These are phyloP conservation scores for Keiferia lycopersicella DNA, from an alignment of 2,888 invertebrate species.

Conservation along the genomic window DNA sequence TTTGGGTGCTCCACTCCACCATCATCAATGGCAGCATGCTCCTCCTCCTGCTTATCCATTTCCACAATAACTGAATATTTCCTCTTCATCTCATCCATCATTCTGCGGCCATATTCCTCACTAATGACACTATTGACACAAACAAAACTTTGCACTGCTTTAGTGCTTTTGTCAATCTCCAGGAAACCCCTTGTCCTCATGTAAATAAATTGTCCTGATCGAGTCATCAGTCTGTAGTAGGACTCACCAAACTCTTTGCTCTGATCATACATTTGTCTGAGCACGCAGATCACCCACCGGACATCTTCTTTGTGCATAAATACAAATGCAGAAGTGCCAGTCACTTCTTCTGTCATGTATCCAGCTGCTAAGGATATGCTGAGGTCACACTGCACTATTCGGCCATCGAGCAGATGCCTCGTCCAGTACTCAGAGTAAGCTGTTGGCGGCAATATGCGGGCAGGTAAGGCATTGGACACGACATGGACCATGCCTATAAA, in stretches of 20 bases:
- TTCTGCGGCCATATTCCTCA: slow-evolving; percentile 87
- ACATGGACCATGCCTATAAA: slow-evolving; percentile 89
- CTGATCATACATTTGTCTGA: slow-evolving; percentile 93
- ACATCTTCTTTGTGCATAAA: slow-evolving; percentile 96
- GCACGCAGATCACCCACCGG: slow-evolving; percentile 92
- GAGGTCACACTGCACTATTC: slow-evolving; percentile 94
- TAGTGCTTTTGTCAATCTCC: slow-evolving; percentile 88
- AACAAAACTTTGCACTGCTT: slow-evolving; percentile 91
- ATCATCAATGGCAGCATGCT: slow-evolving; percentile 51
- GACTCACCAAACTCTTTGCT: slow-evolving; percentile 91
- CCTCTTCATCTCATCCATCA: slow-evolving; percentile 90
- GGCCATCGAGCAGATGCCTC: slow-evolving; percentile 92
- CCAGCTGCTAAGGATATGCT: slow-evolving; percentile 94
- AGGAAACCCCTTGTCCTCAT: slow-evolving; percentile 91
- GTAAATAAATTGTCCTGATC: slow-evolving; percentile 92
- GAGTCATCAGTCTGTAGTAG: slow-evolving; percentile 91
- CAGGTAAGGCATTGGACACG: slow-evolving; percentile 80
- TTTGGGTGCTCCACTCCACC: slow-evolving; percentile 85
- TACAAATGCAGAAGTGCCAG: slow-evolving; percentile 92
- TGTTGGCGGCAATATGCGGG: slow-evolving; percentile 79
- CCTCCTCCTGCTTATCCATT: slow-evolving; percentile 63
- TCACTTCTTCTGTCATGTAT: slow-evolving; percentile 93
- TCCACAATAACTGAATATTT: slow-evolving; percentile 87
- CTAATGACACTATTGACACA: slow-evolving; percentile 91
- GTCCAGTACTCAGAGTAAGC: slow-evolving; percentile 93